Evolutionary conservation across 2,888 invertebrate genomes (phyloP).

Genomic region (Arctia plantaginis): DNA sequence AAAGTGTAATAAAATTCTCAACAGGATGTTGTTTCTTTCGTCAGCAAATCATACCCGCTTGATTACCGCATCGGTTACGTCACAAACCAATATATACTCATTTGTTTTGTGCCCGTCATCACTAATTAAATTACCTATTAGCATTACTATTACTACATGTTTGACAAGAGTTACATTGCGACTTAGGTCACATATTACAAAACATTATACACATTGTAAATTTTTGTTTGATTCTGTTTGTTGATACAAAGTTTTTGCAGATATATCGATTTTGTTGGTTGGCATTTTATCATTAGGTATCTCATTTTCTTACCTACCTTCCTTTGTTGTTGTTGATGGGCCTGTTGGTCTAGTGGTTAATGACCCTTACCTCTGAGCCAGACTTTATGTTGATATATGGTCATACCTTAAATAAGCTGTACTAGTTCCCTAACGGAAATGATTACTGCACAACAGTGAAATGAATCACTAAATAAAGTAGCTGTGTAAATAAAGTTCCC

Average conservation of each 20-base stretch:
- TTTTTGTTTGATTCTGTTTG: background rate
- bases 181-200: background rate
- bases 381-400: too few species aligned
- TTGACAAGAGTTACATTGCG: background rate
- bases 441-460: background rate
- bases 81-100: slow-evolving; percentile 31
- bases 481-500: background rate
- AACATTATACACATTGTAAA: background rate
- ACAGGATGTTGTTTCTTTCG: slow-evolving; percentile 41
- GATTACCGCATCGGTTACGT: slow-evolving; percentile 34
- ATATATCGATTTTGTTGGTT: background rate
- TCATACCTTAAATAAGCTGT: background rate
- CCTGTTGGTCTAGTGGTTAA: too few species aligned
- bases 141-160: slow-evolving; percentile 19
- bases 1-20: background rate
- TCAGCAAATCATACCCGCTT: slow-evolving; percentile 36
- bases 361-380: too few species aligned
- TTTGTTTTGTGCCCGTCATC: slow-evolving; percentile 39
- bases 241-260: background rate
- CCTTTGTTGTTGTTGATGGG: too few species aligned
- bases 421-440: background rate
- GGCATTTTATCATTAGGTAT: background rate
- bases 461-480: background rate
- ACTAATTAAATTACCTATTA: slow-evolving; percentile 37
- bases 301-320: too few species aligned